Base-by-base conservation (phyloP, 1,140 invertebrate genomes). In the Trachelipus rathkii region DNA sequence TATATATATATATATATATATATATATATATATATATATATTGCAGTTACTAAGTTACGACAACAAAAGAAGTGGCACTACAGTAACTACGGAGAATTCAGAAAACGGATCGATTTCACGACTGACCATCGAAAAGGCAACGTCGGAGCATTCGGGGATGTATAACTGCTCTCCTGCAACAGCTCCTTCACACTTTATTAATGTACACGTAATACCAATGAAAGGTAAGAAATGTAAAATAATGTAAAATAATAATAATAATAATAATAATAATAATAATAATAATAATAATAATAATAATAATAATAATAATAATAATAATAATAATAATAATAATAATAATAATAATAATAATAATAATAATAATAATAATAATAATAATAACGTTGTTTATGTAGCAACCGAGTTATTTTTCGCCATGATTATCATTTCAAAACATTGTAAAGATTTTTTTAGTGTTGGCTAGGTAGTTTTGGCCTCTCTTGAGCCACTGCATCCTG, bases 31-130 rank as follows among this genome's bases (percentile, higher is more conserved):
- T n/a, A n/a, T n/a, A n/a, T n/a, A 21, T 68, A 0, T 67, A 5
- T 21, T 15, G 13, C 75, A 76, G 75, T 23, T 76, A 23, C 70
- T 76, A 68, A 76, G 75, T 33, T 76, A 76, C 70, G 75, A 76
- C 70, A 50, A 70, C 50, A 69, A 71, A 15, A 33, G 69, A 45
- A 50, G 33, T 13, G 75, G 71, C 70, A 72, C 71, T 44, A 60
- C 75, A 6, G 75, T 76, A 24, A 45, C 60, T 9, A 76, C 75
- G 4, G 50, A 71, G 21, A 69, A 76, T 23, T 60, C 44, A 9
- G 44, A 72, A 10, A 45, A 71, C 24, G 75, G 71, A 19, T 71
- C 75, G 11, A 21, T 66, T 4, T 76, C 75, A 0, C 44, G 75
- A 10, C 75, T 76, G 15, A 60, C 71, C 11, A 76, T 76, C 44